phyloP scores from a whole-genome alignment of 2,113 vertebrate species.

The Atherinomorus stipes region DNA sequence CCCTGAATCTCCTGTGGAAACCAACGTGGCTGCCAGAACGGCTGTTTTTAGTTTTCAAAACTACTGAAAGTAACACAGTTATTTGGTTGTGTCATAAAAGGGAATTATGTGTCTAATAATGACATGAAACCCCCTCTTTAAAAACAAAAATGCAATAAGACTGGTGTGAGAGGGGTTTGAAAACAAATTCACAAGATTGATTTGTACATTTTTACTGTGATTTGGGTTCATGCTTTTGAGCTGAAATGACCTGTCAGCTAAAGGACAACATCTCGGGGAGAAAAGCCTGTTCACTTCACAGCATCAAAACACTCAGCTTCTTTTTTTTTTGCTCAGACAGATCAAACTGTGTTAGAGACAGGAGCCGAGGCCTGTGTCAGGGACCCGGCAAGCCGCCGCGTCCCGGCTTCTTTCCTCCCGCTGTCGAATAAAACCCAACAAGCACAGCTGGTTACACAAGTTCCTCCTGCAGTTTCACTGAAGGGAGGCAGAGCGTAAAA shows the following conservation, averaged over 20 bases:
- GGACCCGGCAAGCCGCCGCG: slow-evolving; percentile 4
- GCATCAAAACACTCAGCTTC: slow-evolving; percentile 1
- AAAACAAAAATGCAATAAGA: too few relatives aligned
- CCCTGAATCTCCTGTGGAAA: too few relatives aligned
- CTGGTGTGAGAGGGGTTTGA: too few relatives aligned
- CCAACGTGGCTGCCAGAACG: too few relatives aligned
- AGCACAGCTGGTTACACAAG: slow-evolving; percentile 18
- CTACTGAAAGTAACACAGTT: too few relatives aligned
- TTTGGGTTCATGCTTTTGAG: neutral
- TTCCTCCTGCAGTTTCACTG: slow-evolving; percentile 18
- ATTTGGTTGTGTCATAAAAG: too few relatives aligned
- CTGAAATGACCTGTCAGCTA: neutral
- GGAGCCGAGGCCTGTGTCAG: slow-evolving; percentile 21
- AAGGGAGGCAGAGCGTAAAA: slow-evolving; percentile 8
- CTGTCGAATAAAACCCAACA: slow-evolving; percentile 30
- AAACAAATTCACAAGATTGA: too few relatives aligned
- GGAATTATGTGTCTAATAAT: too few relatives aligned
- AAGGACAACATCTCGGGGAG: neutral
- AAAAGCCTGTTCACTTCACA: neutral
- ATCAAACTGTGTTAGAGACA: slow-evolving; percentile 25
- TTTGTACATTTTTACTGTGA: too few relatives aligned
- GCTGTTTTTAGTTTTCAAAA: too few relatives aligned
- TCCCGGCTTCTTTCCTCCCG: slow-evolving; percentile 8
- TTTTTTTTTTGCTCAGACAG: neutral
- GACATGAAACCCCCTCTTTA: too few relatives aligned